Conservation (phyloP, 92 coral and sea anemone species). For the Muricea muricata region DNA sequence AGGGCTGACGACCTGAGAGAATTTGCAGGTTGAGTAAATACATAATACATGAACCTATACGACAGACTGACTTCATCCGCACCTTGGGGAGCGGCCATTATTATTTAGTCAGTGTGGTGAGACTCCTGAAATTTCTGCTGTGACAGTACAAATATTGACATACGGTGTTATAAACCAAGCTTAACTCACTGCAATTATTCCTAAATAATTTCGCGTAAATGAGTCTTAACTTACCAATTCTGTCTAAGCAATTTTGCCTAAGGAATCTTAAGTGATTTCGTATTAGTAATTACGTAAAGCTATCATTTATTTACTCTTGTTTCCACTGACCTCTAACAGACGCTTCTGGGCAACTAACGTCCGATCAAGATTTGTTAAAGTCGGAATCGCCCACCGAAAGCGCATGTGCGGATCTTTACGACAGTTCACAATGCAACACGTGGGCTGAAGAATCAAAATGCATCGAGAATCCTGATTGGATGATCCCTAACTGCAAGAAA, state of each 20-base stretch:
- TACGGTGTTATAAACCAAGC: too few relatives aligned
- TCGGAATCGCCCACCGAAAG: not conserved
- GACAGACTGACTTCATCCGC: too few relatives aligned
- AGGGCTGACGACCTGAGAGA: not conserved
- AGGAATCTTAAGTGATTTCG: too few relatives aligned
- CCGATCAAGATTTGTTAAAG: not conserved
- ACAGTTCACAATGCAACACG: conserved; percentile 29
- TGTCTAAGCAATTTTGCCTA: not conserved
- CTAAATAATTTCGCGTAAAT: too few relatives aligned
- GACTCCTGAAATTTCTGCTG: too few relatives aligned
- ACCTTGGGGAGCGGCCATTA: too few relatives aligned
- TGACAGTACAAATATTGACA: too few relatives aligned
- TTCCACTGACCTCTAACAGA: not conserved
- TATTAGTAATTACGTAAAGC: not conserved
- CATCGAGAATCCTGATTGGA: conserved; percentile 43
- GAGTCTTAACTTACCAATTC: not conserved
- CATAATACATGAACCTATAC: not conserved
- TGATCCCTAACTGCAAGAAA: conserved; percentile 36
- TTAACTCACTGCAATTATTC: too few relatives aligned
- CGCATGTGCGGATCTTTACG: conserved; percentile 30
- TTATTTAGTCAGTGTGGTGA: too few relatives aligned
- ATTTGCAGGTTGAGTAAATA: not conserved
- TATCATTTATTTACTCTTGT: not conserved
- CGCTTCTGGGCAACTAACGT: not conserved
- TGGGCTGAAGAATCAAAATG: conserved; percentile 34